Evolutionary conservation across 2,888 invertebrate species (phyloP), one percentile per base, ranked within the genome.

Genomic region (Campaea margaritaria): DNA sequence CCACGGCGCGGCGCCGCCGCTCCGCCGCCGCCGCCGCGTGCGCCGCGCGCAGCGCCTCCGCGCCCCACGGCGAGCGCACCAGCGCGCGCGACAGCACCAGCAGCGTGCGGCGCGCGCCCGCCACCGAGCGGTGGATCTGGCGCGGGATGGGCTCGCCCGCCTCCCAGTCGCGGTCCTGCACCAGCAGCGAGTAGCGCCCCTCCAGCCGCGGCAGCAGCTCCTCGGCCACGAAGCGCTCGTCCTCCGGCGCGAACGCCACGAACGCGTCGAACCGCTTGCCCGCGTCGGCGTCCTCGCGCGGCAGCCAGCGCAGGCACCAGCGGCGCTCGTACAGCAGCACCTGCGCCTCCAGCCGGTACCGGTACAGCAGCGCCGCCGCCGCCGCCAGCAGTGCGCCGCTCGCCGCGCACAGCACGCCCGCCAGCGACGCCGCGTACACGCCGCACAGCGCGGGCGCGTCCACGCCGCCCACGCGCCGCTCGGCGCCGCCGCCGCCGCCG

Each of bases 241-340:
- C 97, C 76, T 94, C 93, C 74, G 96, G 95, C 0, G 96, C 95
- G 79, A 95, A 97, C 65, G 96, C 96, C 52, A 97, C 91, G 79
- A 97, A 97, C 0, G 96, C 96, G 79, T 97, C 97, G 80, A 95
- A 97, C n/a, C 36, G 38, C 12, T 70, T 71, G 68, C 70, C 73
- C 0, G 75, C 65, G 67, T 73, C 75, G 0, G 62, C 27, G 3
- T 67, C 61, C 5, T 70, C 70, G 2, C 70, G 73, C 0, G 63
- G 42, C 48, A 73, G 0, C 48, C 73, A 53, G 43, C 70, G 15
- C 63, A 52, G 1, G 36, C 72, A 59, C 41, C 45, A 46, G 27
- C 57, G 34, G 43, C 52, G 41, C 10, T 68, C 13, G 58, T 72
- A 62, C 2, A 80, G 63, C 10, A 62, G 71, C 0, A 76, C 59